These are phyloP conservation scores for Diplodus puntazzo DNA, from an alignment of 2,797 vertebrate species.

Conservation along the genomic window DNA sequence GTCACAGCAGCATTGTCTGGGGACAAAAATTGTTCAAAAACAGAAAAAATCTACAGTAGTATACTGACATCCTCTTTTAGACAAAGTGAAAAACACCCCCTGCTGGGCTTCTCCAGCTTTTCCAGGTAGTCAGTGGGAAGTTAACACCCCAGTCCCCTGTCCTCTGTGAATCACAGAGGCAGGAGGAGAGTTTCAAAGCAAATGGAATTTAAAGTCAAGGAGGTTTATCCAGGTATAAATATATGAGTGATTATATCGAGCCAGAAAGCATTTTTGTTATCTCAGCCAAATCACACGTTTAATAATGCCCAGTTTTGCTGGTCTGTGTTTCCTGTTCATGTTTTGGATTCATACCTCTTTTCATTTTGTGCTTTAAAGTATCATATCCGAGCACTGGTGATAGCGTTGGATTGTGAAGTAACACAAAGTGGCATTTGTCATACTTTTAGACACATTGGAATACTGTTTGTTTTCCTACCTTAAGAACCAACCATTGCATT, in stretches of 20 bases:
- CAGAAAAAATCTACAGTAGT: constrained; percentile 31
- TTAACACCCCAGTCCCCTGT: constrained; percentile 51
- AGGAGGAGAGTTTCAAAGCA: constrained; percentile 32
- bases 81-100: constrained; percentile 47
- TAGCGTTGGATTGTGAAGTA: constrained; percentile 10
- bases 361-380: background rate
- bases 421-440: constrained; percentile 1
- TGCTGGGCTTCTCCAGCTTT: constrained; percentile 38
- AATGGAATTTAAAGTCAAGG: constrained; percentile 23
- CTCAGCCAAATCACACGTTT: constrained; percentile 13
- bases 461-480: constrained; percentile 12
- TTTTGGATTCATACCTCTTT: background rate
- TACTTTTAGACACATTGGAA: constrained; percentile 2
- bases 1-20: constrained; percentile 26
- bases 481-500: background rate
- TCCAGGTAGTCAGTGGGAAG: constrained; percentile 27
- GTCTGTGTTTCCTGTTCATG: background rate
- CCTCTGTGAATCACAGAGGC: constrained; percentile 48
- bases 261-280: background rate
- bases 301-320: background rate
- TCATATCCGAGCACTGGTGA: background rate
- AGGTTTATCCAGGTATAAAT: constrained; percentile 11
- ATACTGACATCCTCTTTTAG: constrained; percentile 40
- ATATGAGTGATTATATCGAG: background rate
- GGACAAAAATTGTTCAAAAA: constrained; percentile 20